Conservation (phyloP, 1,140 invertebrate genomes). For the Philopotamus ludificatus region DNA sequence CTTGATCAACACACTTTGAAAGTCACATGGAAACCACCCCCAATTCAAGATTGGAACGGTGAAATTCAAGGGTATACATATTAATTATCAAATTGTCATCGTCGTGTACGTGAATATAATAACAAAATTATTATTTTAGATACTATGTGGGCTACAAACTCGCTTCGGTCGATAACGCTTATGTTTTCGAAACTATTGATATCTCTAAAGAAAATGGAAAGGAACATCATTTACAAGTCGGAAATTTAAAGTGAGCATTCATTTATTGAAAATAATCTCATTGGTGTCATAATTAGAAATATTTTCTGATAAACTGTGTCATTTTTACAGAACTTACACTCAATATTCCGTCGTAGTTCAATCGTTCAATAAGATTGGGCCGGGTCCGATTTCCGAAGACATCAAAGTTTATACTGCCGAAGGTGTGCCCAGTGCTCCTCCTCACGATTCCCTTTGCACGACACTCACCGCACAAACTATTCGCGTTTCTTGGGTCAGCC, state of each 20-base stretch:
- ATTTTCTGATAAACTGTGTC: neutral
- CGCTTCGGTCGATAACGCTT: slow-evolving; percentile 85
- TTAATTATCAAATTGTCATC: slow-evolving; percentile 4
- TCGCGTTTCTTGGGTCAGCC: slow-evolving; percentile 89
- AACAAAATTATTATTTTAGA: slow-evolving; percentile 43
- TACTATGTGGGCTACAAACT: slow-evolving; percentile 89
- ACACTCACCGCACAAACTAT: slow-evolving; percentile 92
- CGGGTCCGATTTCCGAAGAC: slow-evolving; percentile 86
- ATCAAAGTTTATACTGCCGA: slow-evolving; percentile 88
- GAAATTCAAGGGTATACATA: slow-evolving; percentile 73
- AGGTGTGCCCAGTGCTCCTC: slow-evolving; percentile 90
- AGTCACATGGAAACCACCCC: slow-evolving; percentile 92
- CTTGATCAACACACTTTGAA: slow-evolving; percentile 89
- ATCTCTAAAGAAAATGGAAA: slow-evolving; percentile 89
- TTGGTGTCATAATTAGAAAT: neutral
- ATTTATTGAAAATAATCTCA: too few relatives aligned
- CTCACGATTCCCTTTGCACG: slow-evolving; percentile 86
- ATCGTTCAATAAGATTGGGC: slow-evolving; percentile 92
- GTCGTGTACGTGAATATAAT: neutral
- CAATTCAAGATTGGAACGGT: slow-evolving; percentile 87
- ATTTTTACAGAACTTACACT: slow-evolving; percentile 74
- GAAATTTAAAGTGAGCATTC: slow-evolving; percentile 68
- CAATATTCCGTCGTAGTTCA: slow-evolving; percentile 94
- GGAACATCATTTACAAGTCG: slow-evolving; percentile 81
- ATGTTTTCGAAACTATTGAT: slow-evolving; percentile 89